Base-by-base conservation (phyloP, 2,113 vertebrate species). In the Strix uralensis region DNA sequence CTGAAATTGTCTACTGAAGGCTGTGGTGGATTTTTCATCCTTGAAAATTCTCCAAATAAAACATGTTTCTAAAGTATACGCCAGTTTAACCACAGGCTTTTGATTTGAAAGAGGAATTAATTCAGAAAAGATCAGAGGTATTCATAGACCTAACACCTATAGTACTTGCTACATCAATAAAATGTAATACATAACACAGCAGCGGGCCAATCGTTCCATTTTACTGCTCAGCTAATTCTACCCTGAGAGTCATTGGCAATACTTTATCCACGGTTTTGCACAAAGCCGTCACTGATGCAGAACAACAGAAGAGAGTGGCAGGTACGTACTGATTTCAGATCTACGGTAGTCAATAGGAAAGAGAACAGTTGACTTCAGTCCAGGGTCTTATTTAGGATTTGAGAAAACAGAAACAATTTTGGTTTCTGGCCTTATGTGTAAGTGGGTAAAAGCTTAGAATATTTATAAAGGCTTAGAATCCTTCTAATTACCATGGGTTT, bases 81-180 rank as follows among this genome's bases (percentile, higher is more conserved):
- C 47, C 7, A 25, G 36, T 88, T 83, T 70, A 96, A 70, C 46
- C 38, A 71, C n/a, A 59, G 38, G 29, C 12, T 86, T 92, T 93
- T 62, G n/a, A 78, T 92, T 84, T 86, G 82, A 92, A 93, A 92
- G 21, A 65, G 29, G 46, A 87, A 95, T 87, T 79, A 91, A 92
- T 63, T 80, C 70, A 88, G 62, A n/a, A 57, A 83, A 89, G 73
- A 81, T 38, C 66, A 49, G 71, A 82, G 30, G 15, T 32, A 36
- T 81, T 92, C 63, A 59, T 10, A 87, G 78, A 72, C 40, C 46
- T 42, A 91, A 80, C 44, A 51, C 13, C 36, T 94, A 25, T 61
- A 38, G 58, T 46, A 72, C 47, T 88, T 89, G 36, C 46, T 47
- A 54, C 20, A 34, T 72, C 77, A 79, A 22, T 86, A 79, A 87